Percentiles rank a stretch among this genome's conserved stretches.
phyloP scores from a whole-genome alignment of 1,140 invertebrate genomes.

The Heliconius himera region DNA sequence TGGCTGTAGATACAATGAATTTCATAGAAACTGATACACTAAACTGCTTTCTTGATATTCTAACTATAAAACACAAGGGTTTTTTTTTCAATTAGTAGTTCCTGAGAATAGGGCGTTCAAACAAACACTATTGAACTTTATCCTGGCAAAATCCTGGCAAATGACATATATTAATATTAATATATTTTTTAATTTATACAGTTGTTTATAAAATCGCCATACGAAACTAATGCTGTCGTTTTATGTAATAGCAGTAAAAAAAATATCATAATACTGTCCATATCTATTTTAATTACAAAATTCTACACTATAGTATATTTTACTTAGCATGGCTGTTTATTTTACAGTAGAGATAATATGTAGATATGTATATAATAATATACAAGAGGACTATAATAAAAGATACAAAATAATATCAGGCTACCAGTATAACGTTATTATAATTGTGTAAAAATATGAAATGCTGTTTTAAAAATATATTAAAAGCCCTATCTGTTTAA shows the following conservation, averaged over 20 bases:
- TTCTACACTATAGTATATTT: not conserved
- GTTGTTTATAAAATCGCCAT: too few species aligned
- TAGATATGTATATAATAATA: not conserved
- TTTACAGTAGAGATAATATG: not conserved
- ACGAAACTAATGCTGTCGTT: not conserved
- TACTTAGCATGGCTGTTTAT: not conserved
- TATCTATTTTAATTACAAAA: not conserved
- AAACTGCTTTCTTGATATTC: too few species aligned
- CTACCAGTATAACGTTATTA: not conserved
- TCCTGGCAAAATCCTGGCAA: too few species aligned
- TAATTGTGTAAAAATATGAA: not conserved
- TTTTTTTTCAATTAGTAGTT: too few species aligned
- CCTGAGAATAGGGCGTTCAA: too few species aligned
- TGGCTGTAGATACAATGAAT: too few species aligned
- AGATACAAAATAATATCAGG: not conserved
- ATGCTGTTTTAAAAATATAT: not conserved
- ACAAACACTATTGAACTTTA: too few species aligned
- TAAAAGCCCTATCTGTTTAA: not conserved
- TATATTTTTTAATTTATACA: too few species aligned
- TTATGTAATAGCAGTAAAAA: not conserved
- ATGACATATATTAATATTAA: too few species aligned
- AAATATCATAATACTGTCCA: not conserved
- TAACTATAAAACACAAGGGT: too few species aligned
- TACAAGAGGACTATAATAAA: not conserved
- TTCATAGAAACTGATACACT: too few species aligned